A percentile compares a stretch with the other conserved stretches of the same genome.
These are phyloP conservation scores for Eurystomus gularis DNA, from an alignment of 2,113 vertebrate species.

Conservation along the genomic window DNA sequence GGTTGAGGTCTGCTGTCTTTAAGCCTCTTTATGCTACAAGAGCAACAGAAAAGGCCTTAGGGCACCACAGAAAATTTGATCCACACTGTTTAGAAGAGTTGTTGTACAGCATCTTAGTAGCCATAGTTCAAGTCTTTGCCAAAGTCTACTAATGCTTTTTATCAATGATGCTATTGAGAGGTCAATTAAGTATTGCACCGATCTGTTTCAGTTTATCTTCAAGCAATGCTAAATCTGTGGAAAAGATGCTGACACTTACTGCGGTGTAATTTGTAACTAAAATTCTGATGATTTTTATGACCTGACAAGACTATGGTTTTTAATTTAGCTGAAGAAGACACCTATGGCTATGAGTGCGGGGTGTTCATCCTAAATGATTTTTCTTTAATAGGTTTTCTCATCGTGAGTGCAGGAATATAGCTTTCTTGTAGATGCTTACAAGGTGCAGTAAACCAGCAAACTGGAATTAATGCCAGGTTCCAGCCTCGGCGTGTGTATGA, in stretches of 20 bases:
- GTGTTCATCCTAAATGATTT: slow-evolving; percentile 39
- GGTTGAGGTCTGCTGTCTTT: slow-evolving; percentile 32
- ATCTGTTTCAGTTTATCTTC: slow-evolving; percentile 45
- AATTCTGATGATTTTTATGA: slow-evolving; percentile 45
- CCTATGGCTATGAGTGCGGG: neutral
- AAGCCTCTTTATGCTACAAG: slow-evolving; percentile 10
- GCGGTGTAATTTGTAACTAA: slow-evolving; percentile 30
- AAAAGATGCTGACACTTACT: slow-evolving; percentile 31
- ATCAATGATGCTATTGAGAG: neutral
- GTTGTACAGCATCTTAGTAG: neutral
- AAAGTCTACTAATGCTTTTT: neutral
- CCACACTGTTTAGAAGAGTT: neutral
- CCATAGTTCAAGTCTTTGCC: neutral
- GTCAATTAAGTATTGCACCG: slow-evolving; percentile 1
- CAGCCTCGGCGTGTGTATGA: slow-evolving; percentile 32
- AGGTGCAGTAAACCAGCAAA: slow-evolving; percentile 41
- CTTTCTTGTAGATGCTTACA: slow-evolving; percentile 43
- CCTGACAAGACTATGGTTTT: slow-evolving; percentile 24
- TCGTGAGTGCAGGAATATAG: neutral
- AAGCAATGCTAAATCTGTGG: slow-evolving; percentile 54
- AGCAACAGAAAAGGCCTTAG: slow-evolving; percentile 9
- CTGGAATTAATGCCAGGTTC: slow-evolving; percentile 35
- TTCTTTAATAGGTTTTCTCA: slow-evolving; percentile 55
- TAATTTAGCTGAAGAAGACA: slow-evolving; percentile 51
- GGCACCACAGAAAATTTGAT: slow-evolving; percentile 5